A percentile compares a stretch with the other conserved stretches of the same genome.
These are phyloP conservation scores for Zaprionus kolodkinae DNA, from an alignment of 1,140 invertebrate genomes.

Conservation along the genomic window DNA sequence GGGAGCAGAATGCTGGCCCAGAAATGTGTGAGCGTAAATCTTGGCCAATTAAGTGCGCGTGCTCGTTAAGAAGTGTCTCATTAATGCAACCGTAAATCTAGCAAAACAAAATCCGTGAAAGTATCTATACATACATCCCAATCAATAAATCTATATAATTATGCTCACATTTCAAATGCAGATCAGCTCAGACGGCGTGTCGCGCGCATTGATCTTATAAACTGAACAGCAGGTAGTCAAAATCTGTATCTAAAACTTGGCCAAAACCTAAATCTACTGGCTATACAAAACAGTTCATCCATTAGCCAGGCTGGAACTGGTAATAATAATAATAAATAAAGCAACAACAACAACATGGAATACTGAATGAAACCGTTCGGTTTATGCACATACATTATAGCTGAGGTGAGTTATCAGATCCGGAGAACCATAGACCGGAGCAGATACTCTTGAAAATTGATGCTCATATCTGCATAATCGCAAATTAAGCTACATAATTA, in stretches of 20 bases:
- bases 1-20: constrained; percentile 28
- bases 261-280: constrained; percentile 31
- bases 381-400: constrained; percentile 79
- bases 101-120: neutral
- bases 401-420: constrained; percentile 67
- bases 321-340: constrained; percentile 37
- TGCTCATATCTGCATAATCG: constrained; percentile 81
- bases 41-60: constrained; percentile 61
- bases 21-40: constrained; percentile 64
- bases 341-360: constrained; percentile 65
- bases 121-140: neutral
- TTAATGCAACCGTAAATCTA: constrained; percentile 31
- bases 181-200: constrained; percentile 62
- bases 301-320: constrained; percentile 25
- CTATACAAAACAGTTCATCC: constrained; percentile 44
- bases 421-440: too few relatives aligned
- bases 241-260: neutral
- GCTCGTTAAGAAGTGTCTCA: constrained; percentile 54
- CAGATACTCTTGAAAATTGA: constrained; percentile 65
- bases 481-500: constrained; percentile 81
- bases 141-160: constrained; percentile 9
- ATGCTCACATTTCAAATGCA: constrained; percentile 13
- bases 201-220: constrained; percentile 42
- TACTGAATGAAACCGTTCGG: constrained; percentile 70
- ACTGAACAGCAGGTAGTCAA: constrained; percentile 35